Evolutionary conservation across 2,888 invertebrate genomes (phyloP).

Genomic region (Dyspetes luteomarginatus): DNA sequence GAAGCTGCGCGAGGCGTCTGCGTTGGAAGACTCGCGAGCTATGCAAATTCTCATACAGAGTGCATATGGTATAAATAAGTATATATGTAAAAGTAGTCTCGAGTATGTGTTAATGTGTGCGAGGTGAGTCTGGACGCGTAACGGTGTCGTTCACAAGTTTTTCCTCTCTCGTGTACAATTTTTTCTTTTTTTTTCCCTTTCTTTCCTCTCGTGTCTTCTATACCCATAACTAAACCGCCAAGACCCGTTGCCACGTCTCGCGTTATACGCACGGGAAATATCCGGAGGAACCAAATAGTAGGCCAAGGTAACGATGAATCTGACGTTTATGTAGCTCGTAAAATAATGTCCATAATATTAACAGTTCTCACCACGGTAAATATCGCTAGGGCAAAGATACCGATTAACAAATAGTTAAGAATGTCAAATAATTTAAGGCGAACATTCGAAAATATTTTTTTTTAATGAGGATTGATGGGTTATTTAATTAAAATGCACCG

Average conservation of each 20-base stretch:
- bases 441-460: background rate
- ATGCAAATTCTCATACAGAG: background rate
- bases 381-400: no score
- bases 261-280: conserved; percentile 16
- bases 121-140: no score
- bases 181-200: conserved; percentile 12
- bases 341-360: background rate
- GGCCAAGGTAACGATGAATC: conserved; percentile 63
- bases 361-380: background rate
- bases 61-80: conserved; percentile 3
- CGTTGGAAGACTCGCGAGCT: background rate
- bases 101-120: no score
- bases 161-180: conserved; percentile 23
- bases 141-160: conserved; percentile 53
- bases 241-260: conserved; percentile 50
- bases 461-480: no score
- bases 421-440: no score
- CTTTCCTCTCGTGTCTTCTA: conserved; percentile 2
- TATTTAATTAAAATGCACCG: no score
- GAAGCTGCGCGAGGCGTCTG: conserved; percentile 16
- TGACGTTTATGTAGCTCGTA: background rate
- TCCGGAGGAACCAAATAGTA: conserved; percentile 58
- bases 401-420: no score
- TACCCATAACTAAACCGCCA: conserved; percentile 49
- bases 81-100: background rate